Conservation (phyloP, 37 sponge, comb jelly and placozoan genomes). For the Petrosia ficiformis region DNA sequence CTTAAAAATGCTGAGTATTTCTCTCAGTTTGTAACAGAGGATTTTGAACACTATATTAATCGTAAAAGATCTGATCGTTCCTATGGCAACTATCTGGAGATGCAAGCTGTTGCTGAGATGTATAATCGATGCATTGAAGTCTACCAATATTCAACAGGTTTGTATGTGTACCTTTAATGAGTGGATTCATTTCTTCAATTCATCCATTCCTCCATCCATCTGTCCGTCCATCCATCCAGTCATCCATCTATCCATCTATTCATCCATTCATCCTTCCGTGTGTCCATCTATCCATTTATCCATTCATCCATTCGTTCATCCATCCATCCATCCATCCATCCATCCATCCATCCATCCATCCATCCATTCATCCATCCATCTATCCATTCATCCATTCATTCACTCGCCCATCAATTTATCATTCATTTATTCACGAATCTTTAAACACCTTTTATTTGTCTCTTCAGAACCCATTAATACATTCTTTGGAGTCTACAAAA, state of each 20-base stretch:
- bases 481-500: constrained; percentile 87
- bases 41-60: constrained; percentile 84
- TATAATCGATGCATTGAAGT: constrained; percentile 90
- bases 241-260: no score
- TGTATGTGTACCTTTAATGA: constrained; percentile 8
- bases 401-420: no score
- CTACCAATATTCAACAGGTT: constrained; percentile 85
- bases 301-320: no score
- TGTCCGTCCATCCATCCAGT: no score
- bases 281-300: no score
- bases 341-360: no score
- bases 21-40: constrained; percentile 93
- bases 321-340: no score
- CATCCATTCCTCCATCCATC: no score
- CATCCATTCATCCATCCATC: no score
- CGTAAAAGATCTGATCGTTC: constrained; percentile 83
- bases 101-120: constrained; percentile 98
- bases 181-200: background rate
- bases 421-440: background rate
- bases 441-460: background rate
- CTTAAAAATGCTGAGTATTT: constrained; percentile 95
- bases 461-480: constrained; percentile 89
- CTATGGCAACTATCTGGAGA: constrained; percentile 98
- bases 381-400: no score
- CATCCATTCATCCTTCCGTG: no score